Evolutionary conservation across 2,797 vertebrate genomes (phyloP).

Genomic region (Ptychadena robeensis): DNA sequence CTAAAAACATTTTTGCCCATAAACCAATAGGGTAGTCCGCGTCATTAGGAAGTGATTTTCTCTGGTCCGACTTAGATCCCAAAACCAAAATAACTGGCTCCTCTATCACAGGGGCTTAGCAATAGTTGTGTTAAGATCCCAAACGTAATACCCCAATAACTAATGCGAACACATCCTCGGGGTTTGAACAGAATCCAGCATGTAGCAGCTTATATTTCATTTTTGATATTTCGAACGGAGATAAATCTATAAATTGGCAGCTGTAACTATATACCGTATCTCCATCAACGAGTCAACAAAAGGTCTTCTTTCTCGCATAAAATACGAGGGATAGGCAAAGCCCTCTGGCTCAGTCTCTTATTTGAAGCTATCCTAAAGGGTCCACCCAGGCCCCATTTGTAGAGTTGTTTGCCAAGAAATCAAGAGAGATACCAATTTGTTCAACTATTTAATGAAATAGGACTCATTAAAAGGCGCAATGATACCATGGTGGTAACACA

Average conservation of each 20-base stretch:
- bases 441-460: constrained; percentile 12
- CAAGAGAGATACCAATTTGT: background rate
- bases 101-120: background rate
- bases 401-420: background rate
- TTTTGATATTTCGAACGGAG: constrained; percentile 3
- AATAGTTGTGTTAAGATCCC: background rate
- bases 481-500: background rate
- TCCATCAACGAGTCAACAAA: constrained; percentile 10
- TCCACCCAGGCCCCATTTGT: background rate
- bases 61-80: too few relatives aligned
- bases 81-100: background rate
- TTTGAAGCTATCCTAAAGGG: constrained; percentile 2
- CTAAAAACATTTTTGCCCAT: background rate
- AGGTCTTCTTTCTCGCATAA: constrained; percentile 10
- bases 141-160: background rate
- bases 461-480: background rate
- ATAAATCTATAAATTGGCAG: constrained; percentile 32
- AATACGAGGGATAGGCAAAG: constrained; percentile 3
- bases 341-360: background rate
- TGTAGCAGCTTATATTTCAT: constrained; percentile 24
- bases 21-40: background rate
- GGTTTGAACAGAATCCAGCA: constrained; percentile 3
- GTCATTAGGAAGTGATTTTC: background rate
- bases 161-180: background rate
- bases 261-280: constrained; percentile 16